Evolutionary conservation across 2,113 vertebrate genomes (phyloP), one percentile per base, ranked within the genome.

Genomic region (Indicator maculatus): DNA sequence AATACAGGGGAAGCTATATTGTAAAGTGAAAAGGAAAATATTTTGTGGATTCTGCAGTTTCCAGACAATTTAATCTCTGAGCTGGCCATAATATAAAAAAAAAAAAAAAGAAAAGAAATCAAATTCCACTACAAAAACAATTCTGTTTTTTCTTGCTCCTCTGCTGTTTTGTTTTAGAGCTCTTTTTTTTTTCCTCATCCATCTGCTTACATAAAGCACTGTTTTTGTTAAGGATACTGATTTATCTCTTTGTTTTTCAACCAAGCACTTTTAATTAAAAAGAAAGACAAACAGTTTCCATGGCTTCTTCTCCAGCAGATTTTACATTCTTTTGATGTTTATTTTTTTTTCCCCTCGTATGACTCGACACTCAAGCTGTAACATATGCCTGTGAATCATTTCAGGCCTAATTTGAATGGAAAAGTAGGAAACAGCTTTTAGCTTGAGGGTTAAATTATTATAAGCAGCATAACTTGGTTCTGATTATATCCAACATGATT

Each of bases 371-470:
- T 76, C 28, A 92, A 58, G 23, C 31, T 81, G 50, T 50, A 82
- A 38, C 44, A 52, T 71, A 83, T 88, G 85, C 23, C 47, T 67
- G 19, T 58, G 33, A 83, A 77, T 89, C 28, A 53, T 81, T 71
- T 60, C 28, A 71, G 38, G 47, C 30, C 26, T 93, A 83, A 93
- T 88, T 93, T 91, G 31, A 86, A 76, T 67, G 23, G 47, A 73
- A 76, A 93, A 86, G 60, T 4, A 47, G 28, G 74, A 90, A 94
- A 41, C 47, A 74, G 16, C 30, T 89, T 66, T 39, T 93, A 64
- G 55, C 83, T 90, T 80, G 64, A 83, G 41, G 76, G 31, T 83
- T 93, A 93, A 93, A 95, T 83, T 81, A 59, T 23, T 81, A 41
- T 39, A 71, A 92, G 31, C 4, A 75, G 12, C 67, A 38, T 86